Evolutionary conservation across 35 echinoderm and acorn worm genomes (phyloP).

Genomic region (Heliocidaris erythrogramma): DNA sequence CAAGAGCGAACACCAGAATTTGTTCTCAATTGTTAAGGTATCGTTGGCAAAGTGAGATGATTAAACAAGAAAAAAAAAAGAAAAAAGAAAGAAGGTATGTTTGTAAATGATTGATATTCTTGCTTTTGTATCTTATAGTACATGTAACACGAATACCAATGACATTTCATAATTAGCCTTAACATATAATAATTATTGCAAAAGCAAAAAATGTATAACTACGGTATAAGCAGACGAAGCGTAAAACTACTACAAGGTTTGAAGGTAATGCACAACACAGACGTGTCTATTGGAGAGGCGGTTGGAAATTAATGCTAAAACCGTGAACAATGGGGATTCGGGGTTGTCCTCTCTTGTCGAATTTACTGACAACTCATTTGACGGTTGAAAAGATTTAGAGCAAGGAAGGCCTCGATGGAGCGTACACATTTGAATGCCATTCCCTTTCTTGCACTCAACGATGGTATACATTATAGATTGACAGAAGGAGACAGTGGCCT

Average conservation of each 20-base stretch:
- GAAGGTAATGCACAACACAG: too few species aligned
- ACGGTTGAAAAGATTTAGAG: neutral
- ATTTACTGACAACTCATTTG: neutral
- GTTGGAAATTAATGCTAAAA: neutral
- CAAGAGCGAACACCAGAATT: neutral
- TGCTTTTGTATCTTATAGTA: neutral
- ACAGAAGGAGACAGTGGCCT: neutral
- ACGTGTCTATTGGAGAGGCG: too few species aligned
- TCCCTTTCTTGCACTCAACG: neutral
- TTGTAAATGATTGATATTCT: neutral
- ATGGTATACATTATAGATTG: neutral
- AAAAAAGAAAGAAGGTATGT: neutral
- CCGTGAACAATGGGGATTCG: neutral
- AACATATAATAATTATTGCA: too few species aligned
- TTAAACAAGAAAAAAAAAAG: neutral
- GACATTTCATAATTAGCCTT: too few species aligned
- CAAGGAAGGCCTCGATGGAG: neutral
- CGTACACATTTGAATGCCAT: neutral
- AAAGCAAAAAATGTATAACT: too few species aligned
- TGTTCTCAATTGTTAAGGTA: neutral
- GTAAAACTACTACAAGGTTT: too few species aligned
- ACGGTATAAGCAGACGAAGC: too few species aligned
- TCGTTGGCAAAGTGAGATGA: neutral
- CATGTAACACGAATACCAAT: too few species aligned
- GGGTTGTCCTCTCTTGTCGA: neutral